A percentile compares a stretch with the other conserved stretches of the same genome.
phyloP scores from a whole-genome alignment of 2,888 invertebrate species.

The Sarcophaga variegata region DNA sequence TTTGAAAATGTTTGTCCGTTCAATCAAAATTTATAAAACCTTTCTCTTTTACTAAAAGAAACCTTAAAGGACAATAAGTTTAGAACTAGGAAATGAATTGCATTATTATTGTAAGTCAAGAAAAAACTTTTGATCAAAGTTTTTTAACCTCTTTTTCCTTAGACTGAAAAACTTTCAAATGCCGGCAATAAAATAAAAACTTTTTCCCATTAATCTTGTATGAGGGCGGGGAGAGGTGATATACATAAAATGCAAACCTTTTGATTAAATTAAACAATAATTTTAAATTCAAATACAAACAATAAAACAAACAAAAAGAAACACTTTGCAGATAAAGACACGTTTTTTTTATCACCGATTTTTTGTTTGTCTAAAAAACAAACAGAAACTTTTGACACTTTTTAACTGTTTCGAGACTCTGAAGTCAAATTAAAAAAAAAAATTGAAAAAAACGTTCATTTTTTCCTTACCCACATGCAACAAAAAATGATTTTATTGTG shows the following conservation, averaged over 20 bases:
- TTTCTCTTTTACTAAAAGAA: too few species aligned
- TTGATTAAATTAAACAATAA: conserved; percentile 62
- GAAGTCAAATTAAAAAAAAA: conserved; percentile 66
- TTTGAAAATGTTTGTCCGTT: too few species aligned
- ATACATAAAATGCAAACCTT: conserved; percentile 35
- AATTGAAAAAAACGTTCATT: conserved; percentile 26
- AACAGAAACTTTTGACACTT: conserved; percentile 51
- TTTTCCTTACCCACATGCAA: conserved; percentile 19
- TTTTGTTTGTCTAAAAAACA: conserved; percentile 9
- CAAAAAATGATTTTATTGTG: conserved; percentile 44
- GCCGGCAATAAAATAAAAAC: conserved; percentile 16
- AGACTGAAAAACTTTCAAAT: background rate
- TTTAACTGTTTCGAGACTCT: conserved; percentile 63
- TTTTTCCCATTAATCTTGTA: conserved; percentile 48
- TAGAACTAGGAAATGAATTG: too few species aligned
- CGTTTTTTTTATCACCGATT: conserved; percentile 32
- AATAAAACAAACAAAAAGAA: conserved; percentile 14
- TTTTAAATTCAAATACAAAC: conserved; percentile 53
- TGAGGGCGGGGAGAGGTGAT: background rate
- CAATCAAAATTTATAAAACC: too few species aligned
- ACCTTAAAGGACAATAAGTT: too few species aligned
- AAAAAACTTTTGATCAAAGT: too few species aligned
- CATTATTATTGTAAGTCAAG: too few species aligned
- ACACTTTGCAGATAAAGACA: conserved; percentile 52
- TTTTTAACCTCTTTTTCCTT: too few species aligned